A percentile compares a stretch with the other conserved stretches of the same genome.
Conservation (phyloP, 2,888 invertebrate species). For the Neelides folsomi region DNA sequence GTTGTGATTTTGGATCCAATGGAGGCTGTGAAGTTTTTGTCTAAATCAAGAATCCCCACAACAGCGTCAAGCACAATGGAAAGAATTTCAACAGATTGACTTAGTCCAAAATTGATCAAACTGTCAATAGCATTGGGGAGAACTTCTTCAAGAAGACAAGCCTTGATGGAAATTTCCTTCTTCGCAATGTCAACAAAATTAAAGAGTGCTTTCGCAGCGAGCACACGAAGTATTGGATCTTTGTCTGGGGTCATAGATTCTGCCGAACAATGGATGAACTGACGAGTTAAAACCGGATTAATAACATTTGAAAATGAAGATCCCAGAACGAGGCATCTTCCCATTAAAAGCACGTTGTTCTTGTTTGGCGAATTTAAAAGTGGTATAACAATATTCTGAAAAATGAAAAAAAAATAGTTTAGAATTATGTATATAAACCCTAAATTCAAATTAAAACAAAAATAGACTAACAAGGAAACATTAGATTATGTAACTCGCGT, state of each 20-base stretch:
- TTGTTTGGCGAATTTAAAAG: too few relatives aligned
- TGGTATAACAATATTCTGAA: too few relatives aligned
- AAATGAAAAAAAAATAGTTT: too few relatives aligned
- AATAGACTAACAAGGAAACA: slow-evolving; percentile 29
- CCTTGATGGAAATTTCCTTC: not conserved
- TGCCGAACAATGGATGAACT: slow-evolving; percentile 27
- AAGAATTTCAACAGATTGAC: slow-evolving; percentile 25
- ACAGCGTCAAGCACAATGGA: slow-evolving; percentile 25
- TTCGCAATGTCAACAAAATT: slow-evolving; percentile 16
- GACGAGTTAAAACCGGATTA: slow-evolving; percentile 24
- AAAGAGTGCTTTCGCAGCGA: slow-evolving; percentile 30
- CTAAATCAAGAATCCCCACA: slow-evolving; percentile 41
- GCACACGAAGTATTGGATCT: slow-evolving; percentile 25
- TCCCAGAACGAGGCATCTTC: slow-evolving; percentile 31
- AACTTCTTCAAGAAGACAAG: slow-evolving; percentile 10
- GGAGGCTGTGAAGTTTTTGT: slow-evolving; percentile 49
- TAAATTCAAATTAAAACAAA: too few relatives aligned
- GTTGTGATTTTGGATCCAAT: slow-evolving; percentile 51
- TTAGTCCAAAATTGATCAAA: slow-evolving; percentile 27
- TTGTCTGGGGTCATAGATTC: slow-evolving; percentile 27
- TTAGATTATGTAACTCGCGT: slow-evolving; percentile 24
- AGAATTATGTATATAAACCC: too few relatives aligned
- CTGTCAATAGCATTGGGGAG: slow-evolving; percentile 26
- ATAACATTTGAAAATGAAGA: slow-evolving; percentile 31
- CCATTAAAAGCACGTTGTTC: slow-evolving; percentile 23